Evolutionary conservation across 2,888 invertebrate species (phyloP).

Genomic region (Dolichopus griseipennis): DNA sequence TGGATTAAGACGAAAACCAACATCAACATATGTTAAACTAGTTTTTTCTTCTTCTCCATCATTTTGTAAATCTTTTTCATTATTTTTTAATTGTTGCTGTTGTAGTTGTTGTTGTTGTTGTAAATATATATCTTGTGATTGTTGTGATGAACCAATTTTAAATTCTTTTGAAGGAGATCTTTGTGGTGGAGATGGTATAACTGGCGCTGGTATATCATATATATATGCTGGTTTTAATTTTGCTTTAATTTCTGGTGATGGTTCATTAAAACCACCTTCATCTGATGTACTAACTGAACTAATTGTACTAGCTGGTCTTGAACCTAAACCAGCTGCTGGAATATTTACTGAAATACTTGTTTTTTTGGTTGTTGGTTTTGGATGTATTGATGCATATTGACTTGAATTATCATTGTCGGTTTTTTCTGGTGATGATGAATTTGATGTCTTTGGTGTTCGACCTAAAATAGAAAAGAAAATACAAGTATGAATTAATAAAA

Average conservation of each 20-base stretch:
- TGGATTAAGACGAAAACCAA: constrained; percentile 42
- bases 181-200: not conserved
- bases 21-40: constrained; percentile 41
- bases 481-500: too few relatives aligned
- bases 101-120: constrained; percentile 13
- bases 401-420: constrained; percentile 12
- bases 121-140: constrained; percentile 9
- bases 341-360: constrained; percentile 54
- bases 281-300: constrained; percentile 54
- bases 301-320: constrained; percentile 57
- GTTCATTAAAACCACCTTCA: constrained; percentile 65
- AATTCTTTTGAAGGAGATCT: not conserved
- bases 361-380: constrained; percentile 40
- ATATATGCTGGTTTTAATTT: constrained; percentile 41
- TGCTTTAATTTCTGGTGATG: constrained; percentile 60
- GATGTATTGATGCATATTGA: constrained; percentile 15
- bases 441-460: constrained; percentile 24
- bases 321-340: constrained; percentile 55
- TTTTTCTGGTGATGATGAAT: constrained; percentile 21
- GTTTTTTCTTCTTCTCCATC: constrained; percentile 28
- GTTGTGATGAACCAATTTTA: constrained; percentile 12
- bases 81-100: constrained; percentile 16
- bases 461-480: constrained; percentile 20
- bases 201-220: constrained; percentile 24
- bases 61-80: constrained; percentile 11